Evolutionary conservation across 2,797 vertebrate species (phyloP), one percentile per base, ranked within the genome.

Genomic region (Mastacembelus armatus): DNA sequence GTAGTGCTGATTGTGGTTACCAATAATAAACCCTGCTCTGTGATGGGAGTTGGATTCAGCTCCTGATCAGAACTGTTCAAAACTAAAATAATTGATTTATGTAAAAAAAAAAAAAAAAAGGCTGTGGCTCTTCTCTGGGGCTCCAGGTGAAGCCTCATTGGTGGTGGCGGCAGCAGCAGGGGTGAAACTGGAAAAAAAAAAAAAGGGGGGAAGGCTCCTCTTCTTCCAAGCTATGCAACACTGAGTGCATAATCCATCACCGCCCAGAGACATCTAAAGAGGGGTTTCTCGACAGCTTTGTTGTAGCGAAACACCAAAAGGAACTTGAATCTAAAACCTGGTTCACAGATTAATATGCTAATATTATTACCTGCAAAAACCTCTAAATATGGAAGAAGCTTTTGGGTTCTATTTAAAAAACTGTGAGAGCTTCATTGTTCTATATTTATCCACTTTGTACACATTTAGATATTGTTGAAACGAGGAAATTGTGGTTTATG

Each of bases 231-330:
- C 83, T 77, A 68, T 88, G 87, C 89, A 84, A 86, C 61, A 66
- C 83, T 85, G 88, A 88, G 85, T 85, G 84, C 84, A 71, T 83
- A 79, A 92, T 93, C 91, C 87, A 91, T 93, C 92, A 92, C 81
- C 35, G 78, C 77, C 54, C 81, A 81, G 71, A 83, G 87, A 91
- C 88, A 80, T 77, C 80, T 82, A 85, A 84, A 88, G 81, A 88
- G 83, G 85, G 67, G 72, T 85, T 85, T 85, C 84, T 90, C 78
- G 78, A 90, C 84, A 90, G 83, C 88, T 89, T 89, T 88, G 85
- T 89, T 89, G 85, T 83, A 74, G 73, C 78, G 81, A 89, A 87
- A 89, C 87, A 91, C 65, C 82, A 82, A 58, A 83, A 80, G 78
- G 80, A 90, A 81, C 77, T 84, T 85, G 43, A 69, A 86, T 74